Evolutionary conservation across 2,888 invertebrate species (phyloP), one percentile per base, ranked within the genome.

Genomic region (Rhagonycha fulva): DNA sequence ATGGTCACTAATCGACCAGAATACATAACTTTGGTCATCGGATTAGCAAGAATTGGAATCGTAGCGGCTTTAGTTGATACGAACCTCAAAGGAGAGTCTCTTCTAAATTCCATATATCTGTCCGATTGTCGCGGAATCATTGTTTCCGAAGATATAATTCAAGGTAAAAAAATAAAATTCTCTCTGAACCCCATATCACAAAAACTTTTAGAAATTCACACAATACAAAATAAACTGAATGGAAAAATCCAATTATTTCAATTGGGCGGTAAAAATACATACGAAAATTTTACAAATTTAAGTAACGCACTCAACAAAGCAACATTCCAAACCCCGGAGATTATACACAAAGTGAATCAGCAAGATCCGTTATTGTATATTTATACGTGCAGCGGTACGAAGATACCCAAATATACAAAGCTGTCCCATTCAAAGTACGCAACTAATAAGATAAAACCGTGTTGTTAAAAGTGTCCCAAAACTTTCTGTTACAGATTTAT

Each of bases 321-420:
- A 23, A 68, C 63, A 28, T 70, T 72, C 12, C 69, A 74, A 24
- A 14, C 68, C 9, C 80, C 80, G 14, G 80, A 80, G 62, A 67
- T 77, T 23, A 68, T 78, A 26, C 67, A 73, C 28, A 75, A 75
- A 30, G 26, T 78, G 4, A 72, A 73, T 70, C 87, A 89, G 12
- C 90, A 89, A 80, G 94, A 94, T 84, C 91, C 91, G 63, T 88
- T 97, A 77, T 90, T 96, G 70, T 96, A 95, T 85, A 94, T 97
- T 81, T 97, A 95, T 87, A 98, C 98, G 0, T 95, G 95, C 5
- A 96, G 96, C 7, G 96, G 96, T 12, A 98, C 98, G 0, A 98
- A 98, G 12, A 89, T 97, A 89, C 97, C 97, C 0, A 97, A 98
- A 84, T 97, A 97, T 24, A 98, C 97, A 28, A 94, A 96, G 70